A percentile compares a stretch with the other conserved stretches of the same genome.
Conservation (phyloP, 2,888 invertebrate species). For the Trichacis sp. region DNA sequence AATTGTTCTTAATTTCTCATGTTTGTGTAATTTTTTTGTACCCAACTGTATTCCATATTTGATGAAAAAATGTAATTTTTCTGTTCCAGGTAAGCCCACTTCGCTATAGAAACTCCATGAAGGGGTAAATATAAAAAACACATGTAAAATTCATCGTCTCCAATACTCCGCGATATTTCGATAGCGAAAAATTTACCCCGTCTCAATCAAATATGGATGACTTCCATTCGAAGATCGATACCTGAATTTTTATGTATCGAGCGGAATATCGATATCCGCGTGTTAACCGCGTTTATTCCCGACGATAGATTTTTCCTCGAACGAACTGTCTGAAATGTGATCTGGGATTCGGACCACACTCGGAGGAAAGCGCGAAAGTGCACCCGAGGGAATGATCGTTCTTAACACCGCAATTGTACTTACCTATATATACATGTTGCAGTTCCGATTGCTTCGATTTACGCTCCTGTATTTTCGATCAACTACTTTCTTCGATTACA, state of each 20-base stretch:
- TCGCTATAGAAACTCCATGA: too few relatives aligned
- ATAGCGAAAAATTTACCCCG: too few relatives aligned
- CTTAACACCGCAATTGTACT: constrained; percentile 54
- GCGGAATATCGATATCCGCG: constrained; percentile 22
- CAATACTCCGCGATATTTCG: too few relatives aligned
- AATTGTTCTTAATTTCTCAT: too few relatives aligned
- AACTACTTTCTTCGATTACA: background rate
- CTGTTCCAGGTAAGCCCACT: too few relatives aligned
- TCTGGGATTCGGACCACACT: constrained; percentile 52
- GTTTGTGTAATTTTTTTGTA: too few relatives aligned
- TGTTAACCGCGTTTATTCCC: constrained; percentile 37
- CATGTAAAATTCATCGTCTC: too few relatives aligned
- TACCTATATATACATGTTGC: constrained; percentile 36
- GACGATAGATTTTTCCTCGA: constrained; percentile 56
- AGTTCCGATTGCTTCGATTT: constrained; percentile 44
- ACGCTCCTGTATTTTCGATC: constrained; percentile 28
- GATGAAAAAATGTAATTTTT: too few relatives aligned
- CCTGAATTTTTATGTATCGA: background rate
- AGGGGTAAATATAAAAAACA: too few relatives aligned
- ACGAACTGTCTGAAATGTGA: constrained; percentile 55
- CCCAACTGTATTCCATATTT: too few relatives aligned
- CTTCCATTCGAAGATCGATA: background rate
- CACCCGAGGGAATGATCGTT: constrained; percentile 59
- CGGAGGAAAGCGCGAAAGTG: constrained; percentile 54
- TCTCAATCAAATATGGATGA: background rate